Percentiles rank a stretch among this genome's conserved stretches.
These are phyloP conservation scores for Galeruca laticollis DNA, from an alignment of 2,888 invertebrate genomes.

Conservation along the genomic window DNA sequence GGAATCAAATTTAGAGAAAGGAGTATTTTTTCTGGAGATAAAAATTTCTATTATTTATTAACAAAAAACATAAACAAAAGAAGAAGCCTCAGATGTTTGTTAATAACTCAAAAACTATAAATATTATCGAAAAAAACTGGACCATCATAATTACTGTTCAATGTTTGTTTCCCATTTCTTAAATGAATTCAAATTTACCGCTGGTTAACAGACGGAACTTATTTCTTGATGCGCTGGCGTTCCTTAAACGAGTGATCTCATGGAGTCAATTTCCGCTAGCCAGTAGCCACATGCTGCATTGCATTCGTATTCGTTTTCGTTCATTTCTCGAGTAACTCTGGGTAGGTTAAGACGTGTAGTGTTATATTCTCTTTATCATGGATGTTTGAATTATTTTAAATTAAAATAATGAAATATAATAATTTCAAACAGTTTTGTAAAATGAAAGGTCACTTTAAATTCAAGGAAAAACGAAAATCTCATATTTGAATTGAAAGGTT, in stretches of 20 bases:
- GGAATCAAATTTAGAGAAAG: too few relatives aligned
- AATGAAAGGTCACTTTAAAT: neutral
- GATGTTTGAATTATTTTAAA: neutral
- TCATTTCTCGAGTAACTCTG: neutral
- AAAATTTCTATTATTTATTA: too few relatives aligned
- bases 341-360: neutral
- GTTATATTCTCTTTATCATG: neutral
- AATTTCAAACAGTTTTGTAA: neutral
- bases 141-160: too few relatives aligned
- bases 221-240: neutral
- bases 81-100: too few relatives aligned
- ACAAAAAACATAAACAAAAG: too few relatives aligned
- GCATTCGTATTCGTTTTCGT: neutral
- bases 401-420: neutral
- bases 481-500: neutral
- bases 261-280: neutral
- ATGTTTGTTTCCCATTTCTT: too few relatives aligned
- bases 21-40: too few relatives aligned
- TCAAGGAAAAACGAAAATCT: neutral
- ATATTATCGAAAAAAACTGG: too few relatives aligned
- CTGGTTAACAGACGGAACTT: neutral
- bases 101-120: too few relatives aligned
- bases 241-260: neutral
- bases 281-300: too few relatives aligned
- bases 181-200: neutral